These are phyloP conservation scores for Tetranychus piercei DNA, from an alignment of 2,888 invertebrate species.

Conservation along the genomic window DNA sequence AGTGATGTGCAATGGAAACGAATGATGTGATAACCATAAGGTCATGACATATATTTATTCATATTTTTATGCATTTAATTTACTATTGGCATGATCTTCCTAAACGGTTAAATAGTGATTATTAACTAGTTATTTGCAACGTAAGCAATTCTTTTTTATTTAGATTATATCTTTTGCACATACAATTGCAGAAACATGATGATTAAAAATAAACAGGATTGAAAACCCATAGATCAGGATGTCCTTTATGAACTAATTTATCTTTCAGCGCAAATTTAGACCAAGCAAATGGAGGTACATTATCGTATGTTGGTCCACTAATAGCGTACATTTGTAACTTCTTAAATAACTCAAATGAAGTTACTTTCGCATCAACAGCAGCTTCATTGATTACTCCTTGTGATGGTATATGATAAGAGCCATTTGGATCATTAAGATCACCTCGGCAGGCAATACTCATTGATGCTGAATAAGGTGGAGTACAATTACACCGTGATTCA, in stretches of 20 bases:
- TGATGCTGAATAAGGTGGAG: conserved; percentile 50
- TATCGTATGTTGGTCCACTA: conserved; percentile 41
- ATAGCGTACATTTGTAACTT: conserved; percentile 42
- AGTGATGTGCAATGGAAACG: too few relatives aligned
- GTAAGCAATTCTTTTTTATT: too few relatives aligned
- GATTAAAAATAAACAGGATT: background rate
- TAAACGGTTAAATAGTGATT: too few relatives aligned
- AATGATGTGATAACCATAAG: too few relatives aligned
- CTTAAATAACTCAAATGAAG: conserved; percentile 30
- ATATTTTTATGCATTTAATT: too few relatives aligned
- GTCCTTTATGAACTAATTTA: conserved; percentile 45
- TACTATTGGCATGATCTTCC: too few relatives aligned
- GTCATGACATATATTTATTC: too few relatives aligned
- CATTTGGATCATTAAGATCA: conserved; percentile 50
- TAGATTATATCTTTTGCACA: too few relatives aligned
- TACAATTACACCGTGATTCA: conserved; percentile 45
- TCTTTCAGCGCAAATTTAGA: conserved; percentile 44
- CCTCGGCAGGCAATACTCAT: conserved; percentile 51
- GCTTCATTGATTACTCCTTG: conserved; percentile 51
- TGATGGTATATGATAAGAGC: conserved; percentile 49
- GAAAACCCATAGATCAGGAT: conserved; percentile 56
- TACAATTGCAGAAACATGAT: too few relatives aligned
- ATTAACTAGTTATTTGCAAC: too few relatives aligned
- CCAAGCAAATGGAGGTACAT: conserved; percentile 58
- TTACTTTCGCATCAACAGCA: conserved; percentile 48